Percentiles rank a stretch among this genome's conserved stretches.
These are phyloP conservation scores for Tragelaphus imberbis DNA, from an alignment of 2,113 vertebrate genomes.

Conservation along the genomic window DNA sequence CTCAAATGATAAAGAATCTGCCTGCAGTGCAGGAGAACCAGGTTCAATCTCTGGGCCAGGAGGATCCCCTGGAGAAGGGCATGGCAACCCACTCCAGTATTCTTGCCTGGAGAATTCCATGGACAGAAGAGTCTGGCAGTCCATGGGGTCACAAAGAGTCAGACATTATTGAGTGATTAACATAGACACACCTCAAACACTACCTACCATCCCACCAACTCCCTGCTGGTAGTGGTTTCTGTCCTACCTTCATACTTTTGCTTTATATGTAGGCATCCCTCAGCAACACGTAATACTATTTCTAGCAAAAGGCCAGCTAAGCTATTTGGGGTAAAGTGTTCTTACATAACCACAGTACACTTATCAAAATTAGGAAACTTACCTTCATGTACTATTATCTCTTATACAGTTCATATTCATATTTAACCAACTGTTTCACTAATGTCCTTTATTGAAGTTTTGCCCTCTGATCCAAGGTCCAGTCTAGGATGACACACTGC, in stretches of 20 bases:
- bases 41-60: not conserved
- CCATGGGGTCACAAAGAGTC: not conserved
- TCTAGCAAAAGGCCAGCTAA: not conserved
- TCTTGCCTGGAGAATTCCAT: not conserved
- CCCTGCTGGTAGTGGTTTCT: not conserved
- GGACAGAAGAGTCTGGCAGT: not conserved
- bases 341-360: not conserved
- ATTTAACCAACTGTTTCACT: not conserved
- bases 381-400: not conserved
- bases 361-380: conserved; percentile 3
- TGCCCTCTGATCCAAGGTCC: not conserved
- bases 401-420: not conserved
- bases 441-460: not conserved
- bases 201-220: not conserved
- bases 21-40: not conserved
- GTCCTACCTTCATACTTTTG: not conserved
- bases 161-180: not conserved
- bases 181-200: not conserved
- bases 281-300: not conserved
- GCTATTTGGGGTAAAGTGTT: not conserved
- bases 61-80: not conserved
- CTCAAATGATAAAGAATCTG: not conserved
- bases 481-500: not conserved
- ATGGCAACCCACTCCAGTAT: not conserved
- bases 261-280: not conserved